A percentile compares a stretch with the other conserved stretches of the same genome.
These are phyloP conservation scores for Myodes glareolus DNA, from an alignment of 2,113 vertebrate genomes.

Conservation along the genomic window DNA sequence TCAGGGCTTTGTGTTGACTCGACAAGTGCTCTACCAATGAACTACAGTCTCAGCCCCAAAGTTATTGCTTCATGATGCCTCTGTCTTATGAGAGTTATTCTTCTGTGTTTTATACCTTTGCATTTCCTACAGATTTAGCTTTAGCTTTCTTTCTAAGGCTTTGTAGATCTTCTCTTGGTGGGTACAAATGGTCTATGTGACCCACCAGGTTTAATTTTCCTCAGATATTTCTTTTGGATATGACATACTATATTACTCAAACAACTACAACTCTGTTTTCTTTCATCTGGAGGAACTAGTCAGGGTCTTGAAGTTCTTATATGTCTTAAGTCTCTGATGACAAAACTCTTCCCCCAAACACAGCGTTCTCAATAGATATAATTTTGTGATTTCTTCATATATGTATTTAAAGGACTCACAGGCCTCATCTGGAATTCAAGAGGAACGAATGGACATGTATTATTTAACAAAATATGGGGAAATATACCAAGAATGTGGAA, in stretches of 20 bases:
- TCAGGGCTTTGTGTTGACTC: background rate
- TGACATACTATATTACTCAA: background rate
- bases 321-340: constrained; percentile 31
- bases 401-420: constrained; percentile 24
- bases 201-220: background rate
- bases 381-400: background rate
- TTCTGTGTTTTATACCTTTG: background rate
- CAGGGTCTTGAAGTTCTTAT: background rate
- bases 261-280: background rate
- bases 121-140: background rate
- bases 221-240: background rate
- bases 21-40: background rate
- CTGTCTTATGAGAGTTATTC: background rate
- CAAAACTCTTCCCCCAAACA: background rate
- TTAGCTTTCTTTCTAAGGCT: constrained; percentile 29
- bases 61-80: too few relatives aligned
- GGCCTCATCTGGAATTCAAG: constrained; percentile 27
- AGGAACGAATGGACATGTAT: constrained; percentile 48
- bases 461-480: constrained; percentile 66
- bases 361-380: background rate
- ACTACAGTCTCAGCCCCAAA: background rate
- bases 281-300: background rate
- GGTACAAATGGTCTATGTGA: background rate
- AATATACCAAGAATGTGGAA: constrained; percentile 61
- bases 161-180: background rate